Percentiles rank a stretch among this genome's conserved stretches.
Evolutionary conservation across 1,140 invertebrate species (phyloP).

Genomic region (Brachionus sp.): DNA sequence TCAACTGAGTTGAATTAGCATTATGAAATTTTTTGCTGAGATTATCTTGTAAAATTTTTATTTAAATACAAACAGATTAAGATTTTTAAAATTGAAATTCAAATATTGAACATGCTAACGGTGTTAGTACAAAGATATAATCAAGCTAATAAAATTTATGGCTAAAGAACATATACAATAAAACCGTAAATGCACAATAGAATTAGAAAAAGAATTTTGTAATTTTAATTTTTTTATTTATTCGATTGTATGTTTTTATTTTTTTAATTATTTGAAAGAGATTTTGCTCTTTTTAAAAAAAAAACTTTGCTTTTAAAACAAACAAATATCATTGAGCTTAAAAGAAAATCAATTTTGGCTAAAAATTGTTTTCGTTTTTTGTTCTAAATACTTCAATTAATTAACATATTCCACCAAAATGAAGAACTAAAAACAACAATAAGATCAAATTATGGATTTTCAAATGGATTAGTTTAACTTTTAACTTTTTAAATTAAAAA

Average conservation of each 20-base stretch:
- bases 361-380: slow-evolving; percentile 19
- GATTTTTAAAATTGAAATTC: not conserved
- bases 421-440: not conserved
- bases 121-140: not conserved
- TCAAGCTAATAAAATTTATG: not conserved
- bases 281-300: not conserved
- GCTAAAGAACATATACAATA: not conserved
- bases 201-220: not conserved
- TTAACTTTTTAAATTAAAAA: slow-evolving; percentile 9
- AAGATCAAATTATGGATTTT: not conserved
- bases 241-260: slow-evolving; percentile 35
- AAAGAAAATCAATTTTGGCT: not conserved
- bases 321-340: slow-evolving; percentile 40
- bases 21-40: not conserved
- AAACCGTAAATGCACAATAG: not conserved
- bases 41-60: slow-evolving; percentile 2
- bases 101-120: not conserved
- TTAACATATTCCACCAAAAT: slow-evolving; percentile 40
- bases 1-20: not conserved
- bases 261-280: slow-evolving; percentile 36
- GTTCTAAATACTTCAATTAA: slow-evolving; percentile 24
- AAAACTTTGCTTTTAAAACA: not conserved
- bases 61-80: slow-evolving; percentile 17
- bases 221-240: slow-evolving; percentile 14
- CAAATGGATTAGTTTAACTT: slow-evolving; percentile 21